Conservation (phyloP, 2,113 vertebrate species). For the Oreocharis arfaki region DNA sequence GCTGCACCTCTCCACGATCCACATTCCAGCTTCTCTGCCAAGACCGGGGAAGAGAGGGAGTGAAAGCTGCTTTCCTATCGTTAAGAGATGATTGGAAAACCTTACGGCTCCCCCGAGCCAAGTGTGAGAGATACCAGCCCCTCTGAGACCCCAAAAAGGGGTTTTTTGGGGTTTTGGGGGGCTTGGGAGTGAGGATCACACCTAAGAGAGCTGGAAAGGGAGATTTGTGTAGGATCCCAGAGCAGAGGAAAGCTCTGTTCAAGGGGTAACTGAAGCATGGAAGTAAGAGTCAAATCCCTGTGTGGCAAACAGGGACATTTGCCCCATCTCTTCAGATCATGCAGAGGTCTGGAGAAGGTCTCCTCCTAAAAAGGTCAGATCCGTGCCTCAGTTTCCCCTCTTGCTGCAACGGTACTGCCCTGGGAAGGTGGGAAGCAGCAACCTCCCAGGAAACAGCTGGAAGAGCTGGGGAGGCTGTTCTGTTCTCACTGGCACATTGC, state of each 20-base stretch:
- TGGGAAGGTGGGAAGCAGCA: not conserved
- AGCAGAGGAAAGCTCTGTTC: accelerated
- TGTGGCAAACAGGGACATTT: accelerated
- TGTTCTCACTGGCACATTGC: not conserved
- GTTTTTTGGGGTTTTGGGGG: not conserved
- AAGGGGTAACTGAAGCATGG: not conserved
- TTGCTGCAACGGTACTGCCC: accelerated
- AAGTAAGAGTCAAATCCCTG: not conserved
- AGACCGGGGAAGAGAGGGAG: not conserved
- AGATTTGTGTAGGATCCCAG: not conserved
- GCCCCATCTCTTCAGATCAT: not conserved
- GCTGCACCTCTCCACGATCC: not conserved
- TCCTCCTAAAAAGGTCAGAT: not conserved
- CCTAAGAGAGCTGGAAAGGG: not conserved
- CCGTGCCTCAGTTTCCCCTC: not conserved
- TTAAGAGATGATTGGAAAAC: constrained; percentile 22
- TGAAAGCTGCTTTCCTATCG: not conserved
- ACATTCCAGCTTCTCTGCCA: constrained; percentile 29
- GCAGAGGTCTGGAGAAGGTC: not conserved
- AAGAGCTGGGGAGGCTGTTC: not conserved
- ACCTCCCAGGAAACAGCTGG: accelerated
- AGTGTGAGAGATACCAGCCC: not conserved
- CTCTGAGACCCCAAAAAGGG: not conserved
- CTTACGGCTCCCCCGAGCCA: not conserved
- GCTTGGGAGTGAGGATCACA: not conserved